These are phyloP conservation scores for Siniperca obscura DNA, from an alignment of 2,797 vertebrate species.

Conservation along the genomic window DNA sequence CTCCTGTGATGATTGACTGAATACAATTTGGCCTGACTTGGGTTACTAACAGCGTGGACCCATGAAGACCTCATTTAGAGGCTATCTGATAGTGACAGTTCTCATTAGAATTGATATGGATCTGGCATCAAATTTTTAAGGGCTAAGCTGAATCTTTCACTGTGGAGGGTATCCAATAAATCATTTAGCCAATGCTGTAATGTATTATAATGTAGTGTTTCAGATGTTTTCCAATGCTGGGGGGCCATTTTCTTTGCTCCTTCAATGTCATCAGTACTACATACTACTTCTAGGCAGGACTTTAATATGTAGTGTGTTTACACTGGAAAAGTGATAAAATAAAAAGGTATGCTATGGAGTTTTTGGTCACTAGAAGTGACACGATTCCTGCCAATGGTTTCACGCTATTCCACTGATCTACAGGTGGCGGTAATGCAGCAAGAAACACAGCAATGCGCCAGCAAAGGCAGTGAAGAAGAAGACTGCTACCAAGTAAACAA, in stretches of 20 bases:
- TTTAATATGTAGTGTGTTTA: background rate
- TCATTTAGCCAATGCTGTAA: background rate
- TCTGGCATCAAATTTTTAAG: background rate
- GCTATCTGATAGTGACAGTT: background rate
- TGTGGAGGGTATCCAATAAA: background rate
- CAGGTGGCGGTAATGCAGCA: too few relatives aligned
- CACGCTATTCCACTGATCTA: too few relatives aligned
- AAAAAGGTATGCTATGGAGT: background rate
- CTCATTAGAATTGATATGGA: background rate
- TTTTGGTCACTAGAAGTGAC: background rate
- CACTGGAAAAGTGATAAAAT: background rate
- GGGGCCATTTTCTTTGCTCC: background rate
- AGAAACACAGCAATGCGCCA: too few relatives aligned
- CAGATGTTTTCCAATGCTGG: background rate
- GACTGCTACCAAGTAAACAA: too few relatives aligned
- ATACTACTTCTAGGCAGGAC: background rate
- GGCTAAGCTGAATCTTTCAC: background rate
- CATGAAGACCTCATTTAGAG: conserved; percentile 21
- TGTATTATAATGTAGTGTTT: background rate
- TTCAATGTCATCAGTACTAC: background rate
- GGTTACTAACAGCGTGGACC: background rate
- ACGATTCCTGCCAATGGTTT: too few relatives aligned
- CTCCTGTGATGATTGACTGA: background rate
- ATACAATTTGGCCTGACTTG: background rate
- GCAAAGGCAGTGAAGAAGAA: too few relatives aligned